A percentile compares a stretch with the other conserved stretches of the same genome.
Conservation (phyloP, 1,140 invertebrate genomes). For the Papilio machaon region DNA sequence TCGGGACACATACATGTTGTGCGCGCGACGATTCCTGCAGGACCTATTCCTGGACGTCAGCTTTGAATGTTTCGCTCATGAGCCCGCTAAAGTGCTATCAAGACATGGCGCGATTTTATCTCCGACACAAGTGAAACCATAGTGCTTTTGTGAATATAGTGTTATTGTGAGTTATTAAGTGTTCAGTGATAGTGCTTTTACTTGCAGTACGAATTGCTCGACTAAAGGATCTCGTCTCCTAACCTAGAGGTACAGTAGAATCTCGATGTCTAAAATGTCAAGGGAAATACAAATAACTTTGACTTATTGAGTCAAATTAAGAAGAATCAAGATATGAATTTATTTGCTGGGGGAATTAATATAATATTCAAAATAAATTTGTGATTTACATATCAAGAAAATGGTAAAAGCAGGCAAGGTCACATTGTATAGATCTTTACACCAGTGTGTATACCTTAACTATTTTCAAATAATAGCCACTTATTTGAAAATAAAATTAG, state of each 20-base stretch:
- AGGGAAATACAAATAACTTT: too few relatives aligned
- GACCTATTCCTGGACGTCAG: conserved; percentile 95
- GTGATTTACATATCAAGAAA: conserved; percentile 1
- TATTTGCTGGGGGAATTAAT: too few relatives aligned
- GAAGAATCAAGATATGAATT: too few relatives aligned
- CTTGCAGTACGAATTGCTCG: neutral
- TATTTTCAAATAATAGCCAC: too few relatives aligned
- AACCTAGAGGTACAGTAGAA: neutral
- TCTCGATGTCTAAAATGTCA: too few relatives aligned
- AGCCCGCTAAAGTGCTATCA: conserved; percentile 65
- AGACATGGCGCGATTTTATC: conserved; percentile 47
- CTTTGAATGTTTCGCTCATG: conserved; percentile 84
- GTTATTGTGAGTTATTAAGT: neutral
- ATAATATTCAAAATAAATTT: neutral
- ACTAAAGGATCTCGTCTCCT: neutral
- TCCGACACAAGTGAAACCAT: conserved; percentile 29
- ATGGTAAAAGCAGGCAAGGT: neutral
- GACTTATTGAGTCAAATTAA: too few relatives aligned
- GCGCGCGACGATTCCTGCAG: conserved; percentile 93
- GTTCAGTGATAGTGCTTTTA: conserved; percentile 3
- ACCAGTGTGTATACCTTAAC: neutral
- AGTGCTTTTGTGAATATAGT: neutral
- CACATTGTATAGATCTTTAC: neutral
- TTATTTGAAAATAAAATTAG: neutral
- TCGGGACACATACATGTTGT: conserved; percentile 90